Base-by-base conservation (phyloP, 2,888 invertebrate genomes). In the Rhimphoctona megacephalus region DNA sequence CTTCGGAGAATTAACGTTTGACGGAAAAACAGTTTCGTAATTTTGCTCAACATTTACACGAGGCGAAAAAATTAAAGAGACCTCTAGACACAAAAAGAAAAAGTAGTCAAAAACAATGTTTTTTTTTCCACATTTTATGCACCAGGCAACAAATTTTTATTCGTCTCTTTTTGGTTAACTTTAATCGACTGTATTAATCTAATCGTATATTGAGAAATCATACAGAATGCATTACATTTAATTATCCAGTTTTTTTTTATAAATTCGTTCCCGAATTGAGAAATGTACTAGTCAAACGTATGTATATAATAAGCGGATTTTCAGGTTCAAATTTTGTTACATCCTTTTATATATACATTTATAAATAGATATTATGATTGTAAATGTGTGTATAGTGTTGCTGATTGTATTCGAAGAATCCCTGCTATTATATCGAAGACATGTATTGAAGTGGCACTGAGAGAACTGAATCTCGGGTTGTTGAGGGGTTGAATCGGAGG, bases 401-500 rank as follows among this genome's bases (percentile, higher is more conserved):
- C 66, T 77, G 17, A 30, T 76, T 36, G 30, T 54, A 11, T 57
- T 80, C 36, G n/a, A 33, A 77, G 52, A 77, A 70, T 83, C 61
- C 22, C 36, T 36, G 49, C 25, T 70, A 66, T 79, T 79, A 22
- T 22, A 52, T 36, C 57, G 30, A 72, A 72, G 49, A 76, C 17
- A n/a, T 43, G 54, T 69, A 67, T 74, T 66, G 80, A 80, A 76
- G 89, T 39, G 43, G 88, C 82, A 81, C 87, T 86, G 82, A 88
- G 87, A 81, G 88, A 77, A 81, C 46, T 43, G 67, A 66, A 52
- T 80, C 79, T 64, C 61, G 69, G 76, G 79, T 84, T 73, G 69
- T 30, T 22, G 61, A 82, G 79, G 86, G 89, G 83, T 82, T 73
- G 81, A 76, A 83, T 69, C 83, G 78, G 77, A 89, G 89, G 85